Base-by-base conservation (phyloP, 2,797 vertebrate genomes). In the Rhinatrema bivittatum region DNA sequence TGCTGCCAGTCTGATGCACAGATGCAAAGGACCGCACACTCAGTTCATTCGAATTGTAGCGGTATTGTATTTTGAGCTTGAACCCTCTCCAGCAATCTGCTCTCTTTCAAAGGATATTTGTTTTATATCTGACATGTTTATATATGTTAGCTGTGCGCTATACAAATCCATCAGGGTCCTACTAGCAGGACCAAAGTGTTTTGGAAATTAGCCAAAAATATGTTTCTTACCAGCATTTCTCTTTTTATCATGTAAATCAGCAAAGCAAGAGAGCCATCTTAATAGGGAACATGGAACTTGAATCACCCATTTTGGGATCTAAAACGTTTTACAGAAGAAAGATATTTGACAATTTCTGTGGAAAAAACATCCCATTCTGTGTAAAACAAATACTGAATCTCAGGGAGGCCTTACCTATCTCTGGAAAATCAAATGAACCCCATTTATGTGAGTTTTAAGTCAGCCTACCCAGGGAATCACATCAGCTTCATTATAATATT, bases 41-140 rank as follows among this genome's bases (percentile, higher is more conserved):
- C 53, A 11, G 53, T 1, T 6, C 25, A 38, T 1, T 5, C 56
- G 65, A 65, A 68, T 64, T 67, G 54, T 46, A 46, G 39, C 39
- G 26, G 33, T 38, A 8, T 20, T 60, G 50, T 53, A 53, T 39
- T 60, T 43, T 42, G n/a, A 43, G 46, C 42, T 26, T 10, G 36
- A 61, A n/a, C 51, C 18, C n/a, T n/a, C 36, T 48, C 43, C 44
- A 49, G 51, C 38, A 57, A 36, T 56, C 72, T 79, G 74, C 42
- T 70, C 68, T 54, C 37, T 60, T 53, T 76, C 68, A 70, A 50
- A 61, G 45, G 39, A 2, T 70, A 66, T 72, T 76, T 76, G 57
- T 51, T 73, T 65, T 65, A 68, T 48, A 61, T 52, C 53, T 74
- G 74, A 70, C 74, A 71, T 76, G 70, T 78, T 79, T 76, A 75